Percentiles rank a stretch among this genome's conserved stretches.
Evolutionary conservation across 2,888 invertebrate genomes (phyloP).

Genomic region (Anodontia alba): DNA sequence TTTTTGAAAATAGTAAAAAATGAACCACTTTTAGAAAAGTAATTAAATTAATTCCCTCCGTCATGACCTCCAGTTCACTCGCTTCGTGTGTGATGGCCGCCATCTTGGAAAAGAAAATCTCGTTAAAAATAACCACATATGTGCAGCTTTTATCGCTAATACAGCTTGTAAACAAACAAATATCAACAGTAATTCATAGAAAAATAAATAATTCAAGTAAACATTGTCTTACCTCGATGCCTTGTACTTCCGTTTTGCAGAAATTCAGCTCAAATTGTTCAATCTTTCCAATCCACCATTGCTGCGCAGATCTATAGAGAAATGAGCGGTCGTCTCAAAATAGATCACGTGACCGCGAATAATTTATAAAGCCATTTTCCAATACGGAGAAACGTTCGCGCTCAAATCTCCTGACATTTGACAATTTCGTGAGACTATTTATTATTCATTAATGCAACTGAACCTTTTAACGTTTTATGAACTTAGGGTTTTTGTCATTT

Average conservation of each 20-base stretch:
- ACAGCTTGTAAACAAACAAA: background rate
- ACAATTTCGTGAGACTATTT: background rate
- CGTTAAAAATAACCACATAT: conserved; percentile 24
- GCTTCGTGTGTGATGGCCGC: conserved; percentile 44
- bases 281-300: background rate
- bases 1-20: conserved; percentile 18
- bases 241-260: background rate
- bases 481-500: background rate
- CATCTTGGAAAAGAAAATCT: conserved; percentile 49
- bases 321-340: conserved; percentile 11
- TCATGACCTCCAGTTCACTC: conserved; percentile 44
- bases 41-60: conserved; percentile 52
- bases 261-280: background rate
- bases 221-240: background rate
- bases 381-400: conserved; percentile 10
- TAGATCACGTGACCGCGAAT: conserved; percentile 14
- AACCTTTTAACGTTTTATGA: background rate
- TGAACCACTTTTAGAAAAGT: conserved; percentile 2
- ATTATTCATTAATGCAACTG: conserved; percentile 7
- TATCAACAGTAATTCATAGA: background rate
- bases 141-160: conserved; percentile 22
- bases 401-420: conserved; percentile 11
- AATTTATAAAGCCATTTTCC: conserved; percentile 17
- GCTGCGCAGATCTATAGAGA: conserved; percentile 3
- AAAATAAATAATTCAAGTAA: background rate